Evolutionary conservation across 1,140 invertebrate species (phyloP).

Genomic region (Saccostrea echinata): DNA sequence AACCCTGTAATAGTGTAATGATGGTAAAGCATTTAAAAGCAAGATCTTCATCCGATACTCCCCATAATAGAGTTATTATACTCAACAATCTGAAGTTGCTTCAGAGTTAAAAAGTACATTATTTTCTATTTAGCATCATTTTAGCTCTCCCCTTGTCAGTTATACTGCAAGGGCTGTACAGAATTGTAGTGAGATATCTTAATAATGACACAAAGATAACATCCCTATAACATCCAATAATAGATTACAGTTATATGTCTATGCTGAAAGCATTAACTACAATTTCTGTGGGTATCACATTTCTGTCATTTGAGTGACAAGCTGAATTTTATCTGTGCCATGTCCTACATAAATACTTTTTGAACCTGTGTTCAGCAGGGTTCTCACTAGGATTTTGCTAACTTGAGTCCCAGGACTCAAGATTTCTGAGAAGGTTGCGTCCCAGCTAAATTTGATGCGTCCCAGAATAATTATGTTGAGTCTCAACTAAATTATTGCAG

Average conservation of each 20-base stretch:
- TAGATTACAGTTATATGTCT: background rate
- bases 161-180: background rate
- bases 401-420: too few relatives aligned
- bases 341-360: background rate
- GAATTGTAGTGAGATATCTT: background rate
- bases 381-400: too few relatives aligned
- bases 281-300: background rate
- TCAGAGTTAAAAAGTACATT: conserved; percentile 35
- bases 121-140: conserved; percentile 30
- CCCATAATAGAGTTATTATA: conserved; percentile 22
- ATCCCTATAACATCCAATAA: background rate
- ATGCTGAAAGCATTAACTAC: background rate
- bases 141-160: background rate
- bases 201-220: background rate
- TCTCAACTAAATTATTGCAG: too few relatives aligned
- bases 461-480: too few relatives aligned
- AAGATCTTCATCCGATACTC: conserved; percentile 34
- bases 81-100: conserved; percentile 24
- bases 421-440: too few relatives aligned
- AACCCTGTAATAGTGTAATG: conserved; percentile 22
- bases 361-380: background rate
- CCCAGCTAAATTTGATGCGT: too few relatives aligned
- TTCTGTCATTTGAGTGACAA: background rate
- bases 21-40: conserved; percentile 37
- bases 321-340: background rate